These are phyloP conservation scores for Gavia stellata DNA, from an alignment of 2,113 vertebrate genomes.

Conservation along the genomic window DNA sequence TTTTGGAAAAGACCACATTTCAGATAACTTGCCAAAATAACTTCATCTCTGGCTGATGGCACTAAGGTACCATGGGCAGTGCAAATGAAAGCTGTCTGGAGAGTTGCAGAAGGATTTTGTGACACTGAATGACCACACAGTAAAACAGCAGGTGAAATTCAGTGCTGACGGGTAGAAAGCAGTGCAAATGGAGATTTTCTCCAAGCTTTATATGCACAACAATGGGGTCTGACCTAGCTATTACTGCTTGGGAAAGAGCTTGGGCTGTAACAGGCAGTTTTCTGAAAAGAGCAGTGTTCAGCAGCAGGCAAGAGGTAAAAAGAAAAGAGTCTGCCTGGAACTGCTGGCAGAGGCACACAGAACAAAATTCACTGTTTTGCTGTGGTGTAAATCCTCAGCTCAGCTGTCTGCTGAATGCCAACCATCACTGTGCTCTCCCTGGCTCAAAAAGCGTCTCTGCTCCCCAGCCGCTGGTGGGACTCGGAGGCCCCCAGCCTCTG, in stretches of 20 bases:
- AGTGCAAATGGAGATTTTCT: background rate
- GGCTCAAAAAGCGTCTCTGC: background rate
- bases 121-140: background rate
- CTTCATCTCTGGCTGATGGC: background rate
- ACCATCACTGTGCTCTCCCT: background rate
- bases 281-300: background rate
- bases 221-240: background rate
- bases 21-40: slow-evolving; percentile 21
- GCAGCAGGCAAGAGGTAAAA: background rate
- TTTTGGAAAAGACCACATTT: background rate
- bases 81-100: background rate
- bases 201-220: background rate
- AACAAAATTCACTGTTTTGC: background rate
- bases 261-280: background rate
- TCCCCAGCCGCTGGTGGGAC: background rate
- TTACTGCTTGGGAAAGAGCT: background rate
- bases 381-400: background rate
- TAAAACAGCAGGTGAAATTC: background rate
- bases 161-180: background rate
- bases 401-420: background rate
- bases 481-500: too few species aligned
- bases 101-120: background rate
- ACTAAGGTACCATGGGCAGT: background rate
- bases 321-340: background rate
- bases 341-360: background rate